phyloP scores from a whole-genome alignment of 2,113 vertebrate genomes.

The Mola mola region DNA sequence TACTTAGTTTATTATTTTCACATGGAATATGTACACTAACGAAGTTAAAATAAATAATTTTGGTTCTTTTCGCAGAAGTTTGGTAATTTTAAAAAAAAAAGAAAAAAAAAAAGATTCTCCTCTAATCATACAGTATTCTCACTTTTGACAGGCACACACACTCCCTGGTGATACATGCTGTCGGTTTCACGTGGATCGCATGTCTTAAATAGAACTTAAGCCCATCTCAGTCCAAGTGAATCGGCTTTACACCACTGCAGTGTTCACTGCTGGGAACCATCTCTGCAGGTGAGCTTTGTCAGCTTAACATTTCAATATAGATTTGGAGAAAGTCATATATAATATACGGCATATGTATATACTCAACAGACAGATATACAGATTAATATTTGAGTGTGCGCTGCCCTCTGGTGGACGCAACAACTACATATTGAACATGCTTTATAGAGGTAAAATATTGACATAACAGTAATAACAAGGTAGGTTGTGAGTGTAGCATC shows the following conservation, averaged over 20 bases:
- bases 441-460: background rate
- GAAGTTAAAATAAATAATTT: conserved; percentile 88
- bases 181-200: conserved; percentile 14
- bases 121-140: background rate
- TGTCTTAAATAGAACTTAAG: conserved; percentile 1
- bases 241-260: conserved; percentile 14
- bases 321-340: background rate
- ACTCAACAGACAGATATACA: background rate
- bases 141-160: background rate
- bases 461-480: background rate
- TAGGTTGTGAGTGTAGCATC: too few species aligned
- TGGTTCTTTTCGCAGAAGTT: conserved; percentile 81
- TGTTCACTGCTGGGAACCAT: conserved; percentile 4
- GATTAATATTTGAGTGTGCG: background rate
- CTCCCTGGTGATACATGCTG: background rate
- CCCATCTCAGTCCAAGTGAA: conserved; percentile 13
- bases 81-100: too few species aligned
- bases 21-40: conserved; percentile 84
- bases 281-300: conserved; percentile 1
- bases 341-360: background rate
- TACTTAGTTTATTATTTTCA: conserved; percentile 88
- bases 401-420: conserved; percentile 60
- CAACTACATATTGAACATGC: background rate
- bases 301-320: conserved; percentile 14
- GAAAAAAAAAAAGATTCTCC: too few species aligned